Base-by-base conservation (phyloP, 2,888 invertebrate species). In the Hemicrepidius hirtus region DNA sequence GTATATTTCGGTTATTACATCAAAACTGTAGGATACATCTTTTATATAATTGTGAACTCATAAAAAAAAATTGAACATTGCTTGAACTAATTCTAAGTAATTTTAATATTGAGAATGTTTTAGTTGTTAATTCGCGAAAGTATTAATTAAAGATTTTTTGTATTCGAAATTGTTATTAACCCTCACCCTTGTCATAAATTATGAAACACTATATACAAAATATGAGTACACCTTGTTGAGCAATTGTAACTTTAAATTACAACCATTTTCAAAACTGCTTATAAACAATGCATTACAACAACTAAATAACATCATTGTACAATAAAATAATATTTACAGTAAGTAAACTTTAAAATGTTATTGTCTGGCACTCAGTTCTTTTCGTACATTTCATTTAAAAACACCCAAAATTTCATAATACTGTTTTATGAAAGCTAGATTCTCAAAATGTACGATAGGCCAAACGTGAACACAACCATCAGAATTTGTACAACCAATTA, bases 351-450 rank as follows among this genome's bases (percentile, higher is more conserved):
- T 49, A 46, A 69, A 70, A 65, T 40, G 55, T 83, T 84, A 84
- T 84, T 84, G 84, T 84, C 83, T 82, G 82, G 83, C 83, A 82
- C 81, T 83, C 81, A 82, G 81, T 82, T 80, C 80, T 77, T 79
- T 79, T 78, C 74, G 75, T 74, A 73, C 74, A 71, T 73, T 71
- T 75, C 49, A 71, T 70, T 59, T 35, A 44, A 70, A 70, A 67
- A 64, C 65, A 66, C 53, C 49, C 55, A 66, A 62, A 66, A 65
- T 53, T 44, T 71, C 44, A 32, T 76, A 76, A 76, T 75, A 75
- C 74, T 75, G 74, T 60, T 67, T 66, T 65, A 62, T 62, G 12
- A 53, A 57, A 65, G 62, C 55, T 75, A 63, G 44, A 63, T 75
- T 75, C 73, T 76, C 63, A 75, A 79, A 80, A 79, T 77, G 77